Conservation (phyloP, 2,888 invertebrate genomes). For the Portevinia maculata region DNA sequence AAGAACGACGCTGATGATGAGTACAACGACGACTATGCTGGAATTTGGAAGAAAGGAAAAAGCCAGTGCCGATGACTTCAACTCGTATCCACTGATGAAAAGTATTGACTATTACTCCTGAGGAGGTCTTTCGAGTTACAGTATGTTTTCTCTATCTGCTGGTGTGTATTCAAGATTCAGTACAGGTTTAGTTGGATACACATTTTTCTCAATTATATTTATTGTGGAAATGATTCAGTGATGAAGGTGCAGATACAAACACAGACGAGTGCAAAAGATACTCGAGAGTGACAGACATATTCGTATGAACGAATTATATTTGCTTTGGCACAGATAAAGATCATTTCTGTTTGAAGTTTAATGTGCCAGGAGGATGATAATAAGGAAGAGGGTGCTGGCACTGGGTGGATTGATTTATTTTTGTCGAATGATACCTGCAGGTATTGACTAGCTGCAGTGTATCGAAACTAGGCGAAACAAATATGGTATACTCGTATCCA, state of each 20-base stretch:
- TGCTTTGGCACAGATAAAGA: constrained; percentile 66
- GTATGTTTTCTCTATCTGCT: constrained; percentile 8
- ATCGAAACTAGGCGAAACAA: constrained; percentile 64
- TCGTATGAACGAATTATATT: constrained; percentile 64
- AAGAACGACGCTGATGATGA: constrained; percentile 61
- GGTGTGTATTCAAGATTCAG: neutral
- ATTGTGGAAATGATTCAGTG: constrained; percentile 48
- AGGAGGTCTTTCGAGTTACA: constrained; percentile 4
- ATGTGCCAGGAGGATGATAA: constrained; percentile 50
- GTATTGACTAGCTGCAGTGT: constrained; percentile 65
- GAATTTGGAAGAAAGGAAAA: constrained; percentile 9
- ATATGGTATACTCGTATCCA: constrained; percentile 4
- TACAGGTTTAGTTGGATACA: constrained; percentile 19
- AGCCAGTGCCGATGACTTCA: constrained; percentile 5
- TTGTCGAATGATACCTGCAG: constrained; percentile 69
- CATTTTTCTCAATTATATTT: constrained; percentile 69
- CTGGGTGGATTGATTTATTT: constrained; percentile 39
- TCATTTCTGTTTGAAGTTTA: constrained; percentile 68
- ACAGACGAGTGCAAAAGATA: constrained; percentile 10
- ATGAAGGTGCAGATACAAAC: constrained; percentile 49
- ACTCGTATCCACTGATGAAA: constrained; percentile 33
- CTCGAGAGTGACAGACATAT: constrained; percentile 40
- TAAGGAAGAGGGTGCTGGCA: constrained; percentile 5
- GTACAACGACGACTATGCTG: constrained; percentile 43
- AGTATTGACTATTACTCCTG: constrained; percentile 17